Evolutionary conservation across 1,140 invertebrate species (phyloP), one percentile per base, ranked within the genome.

Genomic region (Aporrectodea caliginosa): DNA sequence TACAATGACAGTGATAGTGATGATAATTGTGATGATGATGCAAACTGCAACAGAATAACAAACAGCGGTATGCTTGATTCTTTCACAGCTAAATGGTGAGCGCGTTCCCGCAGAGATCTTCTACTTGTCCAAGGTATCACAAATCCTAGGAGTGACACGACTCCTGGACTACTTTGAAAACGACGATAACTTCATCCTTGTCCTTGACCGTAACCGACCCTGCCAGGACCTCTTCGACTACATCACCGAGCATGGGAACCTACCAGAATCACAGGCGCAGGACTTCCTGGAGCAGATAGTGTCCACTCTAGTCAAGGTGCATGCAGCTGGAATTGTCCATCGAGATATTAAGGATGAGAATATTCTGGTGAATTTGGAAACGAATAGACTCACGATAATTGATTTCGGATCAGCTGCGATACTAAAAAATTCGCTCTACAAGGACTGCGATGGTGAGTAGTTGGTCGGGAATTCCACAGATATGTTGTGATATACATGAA

Each of bases 321-420:
- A 88, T 73, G 83, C 84, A 84, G 80, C 82, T 43, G 87, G 87
- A 34, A 86, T 89, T 6, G 83, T 92, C 33, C 92, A 93, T 85
- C 86, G 92, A 43, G 92, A 93, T 86, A 92, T 93, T 80, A 93
- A 93, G 86, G 92, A 92, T 84, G 92, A 92, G 84, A 92, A 92
- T 83, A 90, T 92, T 80, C 86, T 92, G 30, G 90, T 92, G 32
- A 91, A 92, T 84, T 84, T 91, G 70, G 90, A 90, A 83, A 90
- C 89, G 0, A 29, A 75, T 29, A 31, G 22, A 22, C 72, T 81
- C 69, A 78, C 72, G 29, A 31, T 83, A 85, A 81, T 82, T 90
- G 1, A 90, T 91, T 84, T 85, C 93, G 43, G 92, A 92, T 81
- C 92, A 92, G 92, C 91, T 73, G 91, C 92, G 1, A 89, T 90